A percentile compares a stretch with the other conserved stretches of the same genome.
phyloP scores from a whole-genome alignment of 2,797 vertebrate genomes.

The Sphenopsis melanotis region DNA sequence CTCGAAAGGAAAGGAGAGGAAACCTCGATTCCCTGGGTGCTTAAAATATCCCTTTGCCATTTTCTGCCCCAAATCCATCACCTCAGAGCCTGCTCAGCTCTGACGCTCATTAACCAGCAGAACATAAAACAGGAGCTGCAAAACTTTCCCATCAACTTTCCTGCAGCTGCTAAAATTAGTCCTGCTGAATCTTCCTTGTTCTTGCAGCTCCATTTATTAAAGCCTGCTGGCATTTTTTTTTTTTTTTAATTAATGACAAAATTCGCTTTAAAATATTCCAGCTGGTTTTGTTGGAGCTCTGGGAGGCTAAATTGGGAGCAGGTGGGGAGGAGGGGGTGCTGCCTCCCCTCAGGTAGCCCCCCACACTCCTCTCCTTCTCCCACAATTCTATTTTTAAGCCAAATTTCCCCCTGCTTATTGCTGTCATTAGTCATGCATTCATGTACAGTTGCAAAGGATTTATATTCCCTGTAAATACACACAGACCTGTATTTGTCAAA shows the following conservation, averaged over 20 bases:
- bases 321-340: background rate
- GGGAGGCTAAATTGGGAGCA: background rate
- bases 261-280: background rate
- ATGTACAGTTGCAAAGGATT: background rate
- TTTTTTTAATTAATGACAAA: constrained; percentile 13
- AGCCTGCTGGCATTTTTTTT: background rate
- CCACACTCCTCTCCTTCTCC: background rate
- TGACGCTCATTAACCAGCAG: background rate
- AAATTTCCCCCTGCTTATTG: constrained; percentile 4
- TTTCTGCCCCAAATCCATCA: constrained; percentile 51
- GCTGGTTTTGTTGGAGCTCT: background rate
- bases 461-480: background rate
- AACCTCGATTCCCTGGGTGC: background rate
- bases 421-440: constrained; percentile 41
- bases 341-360: background rate
- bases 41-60: constrained; percentile 5
- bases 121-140: background rate
- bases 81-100: background rate
- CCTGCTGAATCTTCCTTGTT: background rate
- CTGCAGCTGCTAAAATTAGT: constrained; percentile 44
- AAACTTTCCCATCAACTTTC: constrained; percentile 26
- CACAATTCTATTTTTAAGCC: constrained; percentile 31
- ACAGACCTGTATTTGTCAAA: constrained; percentile 1
- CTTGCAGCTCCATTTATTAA: background rate
- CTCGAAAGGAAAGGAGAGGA: background rate